Base-by-base conservation (phyloP, 2,888 invertebrate species). In the Mythimna albipuncta region DNA sequence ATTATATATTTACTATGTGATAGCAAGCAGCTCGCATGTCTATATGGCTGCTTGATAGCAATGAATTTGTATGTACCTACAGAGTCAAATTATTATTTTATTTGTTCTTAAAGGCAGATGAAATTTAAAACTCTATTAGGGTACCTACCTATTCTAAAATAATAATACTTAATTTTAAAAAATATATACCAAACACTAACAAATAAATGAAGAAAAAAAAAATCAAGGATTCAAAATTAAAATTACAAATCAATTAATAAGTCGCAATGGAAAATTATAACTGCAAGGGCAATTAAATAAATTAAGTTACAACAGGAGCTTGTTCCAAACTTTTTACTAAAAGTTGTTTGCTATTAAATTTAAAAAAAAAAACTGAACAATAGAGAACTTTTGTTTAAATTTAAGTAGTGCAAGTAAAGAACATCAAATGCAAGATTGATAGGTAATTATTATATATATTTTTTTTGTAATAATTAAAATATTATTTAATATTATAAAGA, bases 231-330 rank as follows among this genome's bases (percentile, higher is more conserved):
- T 32, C 32, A 32, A 32, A 32, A 32, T 32, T 32, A 32, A 32
- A 32, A 32, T 32, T 32, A 32, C 32, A 32, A 32, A 32, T 21
- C 21, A 21, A 4, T 21, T 32, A 47, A 21, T 54, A 47, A 21
- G 0, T 54, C 13, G 32, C 63, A 58, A 50, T n/a, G 3, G 7
- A 21, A 65, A 62, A 52, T 9, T 19, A 21, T 19, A 72, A 62
- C 16, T 62, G 76, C 62, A 57, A 9, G 52, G 16, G 55, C 50
- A 62, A 62, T 32, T 72, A 65, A 32, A 41, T 57, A 52, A 38
- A 44, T 62, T 61, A 62, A 62, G 50, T 69, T 59, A 9, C 44
- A 44, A n/a, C 35, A 1, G 21, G n/a, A 13, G 26, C 19, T 35
- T 19, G 1, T 58, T 11, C 21, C 1, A 4, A 69, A 13, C 21